Base-by-base conservation (phyloP, 92 coral and sea anemone species). In the Bergia sp. region DNA sequence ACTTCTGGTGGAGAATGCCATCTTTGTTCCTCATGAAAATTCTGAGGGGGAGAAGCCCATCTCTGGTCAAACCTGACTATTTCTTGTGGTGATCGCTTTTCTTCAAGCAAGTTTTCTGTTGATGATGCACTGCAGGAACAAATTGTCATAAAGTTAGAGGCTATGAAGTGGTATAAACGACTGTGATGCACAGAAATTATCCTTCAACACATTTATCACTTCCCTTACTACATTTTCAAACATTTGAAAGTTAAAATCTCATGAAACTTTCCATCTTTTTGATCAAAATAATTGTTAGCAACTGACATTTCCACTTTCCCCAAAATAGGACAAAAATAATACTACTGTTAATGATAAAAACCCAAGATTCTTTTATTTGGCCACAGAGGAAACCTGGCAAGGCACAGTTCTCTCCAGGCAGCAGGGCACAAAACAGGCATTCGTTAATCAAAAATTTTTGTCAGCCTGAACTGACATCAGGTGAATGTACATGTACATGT, bases 341-440 rank as follows among this genome's bases (percentile, higher is more conserved):
- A 76, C 76, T 77, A 84, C 2, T 47, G 91, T 67, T 10, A 44
- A 41, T 40, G 71, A 45, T 3, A 44, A 23, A 18, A 74, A 16
- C 0, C 81, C 82, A 21, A 84, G 50, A 81, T 43, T 85, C 76
- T 86, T 89, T 74, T 81, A 88, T 57, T 80, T 89, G 29, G 29
- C 29, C 29, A 29, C 0, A 29, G 29, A 29, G 29, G 29, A 29
- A 29, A 29, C 29, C 29, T 29, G 29, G 29, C 29, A 29, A 29
- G 29, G 29, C 29, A 29, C 29, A 29, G 29, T 29, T 29, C 29
- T 29, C 29, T 29, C 29, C 29, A 29, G 29, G 29, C 29, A 29
- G 29, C 29, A 29, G 29, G 29, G 29, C 29, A 29, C 29, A 29
- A 29, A 29, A 29, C 29, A 29, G 29, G 29, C 29, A 29, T 29